Evolutionary conservation across 1,140 invertebrate genomes (phyloP).

Genomic region (Drosophila micromelanica): DNA sequence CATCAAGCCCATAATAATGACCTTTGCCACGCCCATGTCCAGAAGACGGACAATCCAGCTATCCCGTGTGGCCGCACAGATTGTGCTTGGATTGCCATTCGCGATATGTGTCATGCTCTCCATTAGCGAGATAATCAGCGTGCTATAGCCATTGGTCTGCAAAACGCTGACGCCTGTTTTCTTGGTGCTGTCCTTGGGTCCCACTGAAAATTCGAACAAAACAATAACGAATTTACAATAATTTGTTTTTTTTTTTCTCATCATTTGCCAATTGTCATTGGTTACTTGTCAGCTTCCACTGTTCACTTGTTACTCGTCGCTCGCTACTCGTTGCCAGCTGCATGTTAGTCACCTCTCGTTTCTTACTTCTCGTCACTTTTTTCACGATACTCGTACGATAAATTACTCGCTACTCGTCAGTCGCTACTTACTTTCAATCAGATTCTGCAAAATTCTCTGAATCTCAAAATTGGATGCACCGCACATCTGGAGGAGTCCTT

Average conservation of each 20-base stretch:
- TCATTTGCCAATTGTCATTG: neutral
- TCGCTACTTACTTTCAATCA: slow-evolving; percentile 61
- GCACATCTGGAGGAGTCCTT: slow-evolving; percentile 51
- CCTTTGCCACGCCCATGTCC: slow-evolving; percentile 59
- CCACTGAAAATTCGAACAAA: slow-evolving; percentile 42
- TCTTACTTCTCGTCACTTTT: neutral
- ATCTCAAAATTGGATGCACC: slow-evolving; percentile 48
- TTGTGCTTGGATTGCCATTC: slow-evolving; percentile 46
- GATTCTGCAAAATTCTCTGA: slow-evolving; percentile 57
- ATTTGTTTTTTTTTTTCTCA: neutral
- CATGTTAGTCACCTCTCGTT: neutral
- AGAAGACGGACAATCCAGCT: slow-evolving; percentile 66
- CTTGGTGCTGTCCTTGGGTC: slow-evolving; percentile 39
- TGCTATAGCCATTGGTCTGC: slow-evolving; percentile 63
- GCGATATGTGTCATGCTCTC: slow-evolving; percentile 56
- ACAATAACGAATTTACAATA: neutral
- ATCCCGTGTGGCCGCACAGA: slow-evolving; percentile 55
- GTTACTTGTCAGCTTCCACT: neutral
- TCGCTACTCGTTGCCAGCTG: slow-evolving; percentile 42
- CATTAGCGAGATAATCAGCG: slow-evolving; percentile 51
- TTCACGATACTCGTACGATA: neutral
- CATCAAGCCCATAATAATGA: slow-evolving; percentile 56
- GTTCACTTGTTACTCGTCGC: neutral
- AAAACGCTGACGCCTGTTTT: slow-evolving; percentile 18
- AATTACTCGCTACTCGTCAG: neutral